These are phyloP conservation scores for Lycocorax pyrrhopterus DNA, from an alignment of 2,113 vertebrate species.

Conservation along the genomic window DNA sequence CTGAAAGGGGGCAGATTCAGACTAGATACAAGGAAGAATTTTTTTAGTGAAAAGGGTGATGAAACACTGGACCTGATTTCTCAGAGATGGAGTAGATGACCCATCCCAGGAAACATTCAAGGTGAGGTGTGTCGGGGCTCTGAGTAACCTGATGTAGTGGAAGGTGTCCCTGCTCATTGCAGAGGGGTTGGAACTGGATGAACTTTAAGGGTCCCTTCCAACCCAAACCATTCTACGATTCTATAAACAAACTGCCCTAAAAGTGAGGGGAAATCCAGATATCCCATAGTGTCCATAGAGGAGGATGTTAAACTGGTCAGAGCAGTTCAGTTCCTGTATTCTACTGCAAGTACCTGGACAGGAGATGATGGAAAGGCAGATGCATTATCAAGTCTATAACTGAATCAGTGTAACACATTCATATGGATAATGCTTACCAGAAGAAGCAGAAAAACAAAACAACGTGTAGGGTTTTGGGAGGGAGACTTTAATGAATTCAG, in stretches of 20 bases:
- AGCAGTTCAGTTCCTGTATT: background rate
- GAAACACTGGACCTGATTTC: background rate
- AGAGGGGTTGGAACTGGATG: background rate
- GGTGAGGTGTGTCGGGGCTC: fast-evolving
- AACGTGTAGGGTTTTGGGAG: background rate
- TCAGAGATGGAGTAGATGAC: background rate
- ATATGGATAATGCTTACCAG: background rate
- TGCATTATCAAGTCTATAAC: fast-evolving
- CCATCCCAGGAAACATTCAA: background rate
- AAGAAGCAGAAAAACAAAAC: background rate
- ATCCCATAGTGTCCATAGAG: background rate
- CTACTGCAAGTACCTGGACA: background rate
- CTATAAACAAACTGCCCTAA: background rate
- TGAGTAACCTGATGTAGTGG: background rate
- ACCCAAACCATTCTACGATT: background rate
- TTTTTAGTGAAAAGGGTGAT: background rate
- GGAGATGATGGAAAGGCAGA: background rate
- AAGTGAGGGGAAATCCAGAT: background rate
- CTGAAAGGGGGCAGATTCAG: background rate
- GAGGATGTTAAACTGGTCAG: background rate
- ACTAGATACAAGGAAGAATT: background rate
- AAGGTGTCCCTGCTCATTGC: background rate
- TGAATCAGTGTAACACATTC: background rate
- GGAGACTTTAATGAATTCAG: background rate
- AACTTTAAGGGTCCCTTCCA: background rate